Evolutionary conservation across 2,113 vertebrate genomes (phyloP), one percentile per base, ranked within the genome.

Genomic region (Mastomys natalensis): DNA sequence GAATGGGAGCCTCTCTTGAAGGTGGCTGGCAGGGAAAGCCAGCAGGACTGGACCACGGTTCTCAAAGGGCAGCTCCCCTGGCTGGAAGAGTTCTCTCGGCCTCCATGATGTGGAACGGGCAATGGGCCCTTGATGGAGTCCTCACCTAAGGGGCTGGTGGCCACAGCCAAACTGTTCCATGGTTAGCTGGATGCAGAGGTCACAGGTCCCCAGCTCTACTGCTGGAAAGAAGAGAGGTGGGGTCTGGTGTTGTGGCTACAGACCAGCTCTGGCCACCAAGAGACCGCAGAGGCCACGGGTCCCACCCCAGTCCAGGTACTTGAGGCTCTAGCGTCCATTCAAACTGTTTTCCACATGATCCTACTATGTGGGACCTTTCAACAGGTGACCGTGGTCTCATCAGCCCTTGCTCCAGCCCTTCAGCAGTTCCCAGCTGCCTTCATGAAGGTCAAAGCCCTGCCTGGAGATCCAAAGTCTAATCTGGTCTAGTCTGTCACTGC

Each of bases 81-180:
- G 60, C 74, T 4, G 24, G 21, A 51, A 73, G 31, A 3, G 51
- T 19, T 26, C 64, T 96, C 93, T 78, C 66, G 0, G 11, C 68
- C 70, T 43, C 89, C 97, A 97, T 97, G 89, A 29, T 70, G n/a
- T 0, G 5, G 60, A 53, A 45, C 3, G 5, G 15, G 72, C 64
- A 17, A 0, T 0, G 1, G 70, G 76, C 66, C 45, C 58, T 4
- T 0, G 78, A 88, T 4, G 0, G 78, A 11, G 78, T 76, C 80
- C 91, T 98, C 94, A 97, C 93, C 96, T 90, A 0, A 93, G 95
- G 12, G 97, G 95, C 97, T 93, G 93, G 93, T 60, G 96, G 94
- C 58, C 80, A 1, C 3, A 29, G 86, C 85, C 21, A 1, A 70
- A 45, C 15, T 17, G 51, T 40, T 70, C 96, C 97, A 97, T 98